phyloP scores from a whole-genome alignment of 2,113 vertebrate species.

The Tiliqua scincoides region DNA sequence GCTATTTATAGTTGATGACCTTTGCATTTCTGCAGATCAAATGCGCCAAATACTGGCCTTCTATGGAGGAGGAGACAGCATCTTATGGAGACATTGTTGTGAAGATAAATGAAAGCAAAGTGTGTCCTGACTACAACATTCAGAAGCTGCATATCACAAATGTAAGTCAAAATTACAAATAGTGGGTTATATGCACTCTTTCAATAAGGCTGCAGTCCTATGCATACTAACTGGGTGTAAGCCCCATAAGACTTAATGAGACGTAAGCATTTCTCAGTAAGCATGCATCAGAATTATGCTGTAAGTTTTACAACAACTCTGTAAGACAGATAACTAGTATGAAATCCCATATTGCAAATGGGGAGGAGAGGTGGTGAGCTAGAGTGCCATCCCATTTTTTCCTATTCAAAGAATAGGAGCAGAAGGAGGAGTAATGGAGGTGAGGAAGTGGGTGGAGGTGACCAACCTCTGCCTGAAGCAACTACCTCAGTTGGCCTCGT shows the following conservation, averaged over 20 bases:
- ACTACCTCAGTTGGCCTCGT: too few species aligned
- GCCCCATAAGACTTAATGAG: too few species aligned
- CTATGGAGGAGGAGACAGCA: constrained; percentile 76
- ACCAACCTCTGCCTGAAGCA: too few species aligned
- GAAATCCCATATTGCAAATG: neutral
- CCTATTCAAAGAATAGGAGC: too few species aligned
- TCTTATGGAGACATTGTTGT: constrained; percentile 87
- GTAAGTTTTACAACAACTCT: neutral
- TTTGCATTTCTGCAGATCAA: constrained; percentile 80
- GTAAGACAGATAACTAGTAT: neutral
- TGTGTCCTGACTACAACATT: constrained; percentile 90
- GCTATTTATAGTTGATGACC: neutral
- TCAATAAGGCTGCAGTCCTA: neutral
- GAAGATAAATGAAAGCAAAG: constrained; percentile 82
- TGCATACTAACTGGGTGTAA: too few species aligned
- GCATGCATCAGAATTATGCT: too few species aligned
- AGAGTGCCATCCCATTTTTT: too few species aligned
- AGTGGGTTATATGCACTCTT: too few species aligned
- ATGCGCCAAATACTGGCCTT: constrained; percentile 96
- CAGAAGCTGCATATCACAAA: constrained; percentile 85
- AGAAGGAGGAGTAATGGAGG: too few species aligned
- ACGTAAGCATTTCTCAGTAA: too few species aligned
- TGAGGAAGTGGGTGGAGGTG: too few species aligned
- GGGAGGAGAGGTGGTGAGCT: neutral
- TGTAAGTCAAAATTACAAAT: constrained; percentile 74